phyloP scores from a whole-genome alignment of 1,140 invertebrate genomes.

The Leguminivora glycinivorella region DNA sequence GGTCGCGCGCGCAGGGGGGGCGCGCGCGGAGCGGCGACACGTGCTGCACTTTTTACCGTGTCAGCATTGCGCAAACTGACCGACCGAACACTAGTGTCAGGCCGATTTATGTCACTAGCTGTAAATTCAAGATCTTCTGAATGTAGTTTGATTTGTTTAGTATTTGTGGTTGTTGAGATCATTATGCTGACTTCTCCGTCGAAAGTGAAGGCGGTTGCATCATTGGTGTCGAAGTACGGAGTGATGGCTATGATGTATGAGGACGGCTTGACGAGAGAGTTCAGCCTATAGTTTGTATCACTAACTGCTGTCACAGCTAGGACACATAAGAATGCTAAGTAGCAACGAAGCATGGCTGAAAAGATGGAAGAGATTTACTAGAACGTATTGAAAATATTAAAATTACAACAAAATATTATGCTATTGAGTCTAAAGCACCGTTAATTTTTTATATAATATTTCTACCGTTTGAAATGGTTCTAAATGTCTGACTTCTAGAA shows the following conservation, averaged over 20 bases:
- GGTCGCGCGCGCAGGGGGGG: too few relatives aligned
- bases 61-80: too few relatives aligned
- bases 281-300: constrained; percentile 80
- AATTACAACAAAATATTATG: too few relatives aligned
- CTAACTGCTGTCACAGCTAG: constrained; percentile 34
- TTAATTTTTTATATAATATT: too few relatives aligned
- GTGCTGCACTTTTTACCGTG: too few relatives aligned
- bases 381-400: too few relatives aligned
- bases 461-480: too few relatives aligned
- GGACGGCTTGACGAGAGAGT: constrained; percentile 80
- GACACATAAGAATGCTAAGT: constrained; percentile 38
- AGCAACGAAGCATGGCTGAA: constrained; percentile 50
- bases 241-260: constrained; percentile 83
- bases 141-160: constrained; percentile 82
- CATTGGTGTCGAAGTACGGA: constrained; percentile 79
- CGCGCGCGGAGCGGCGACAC: too few relatives aligned
- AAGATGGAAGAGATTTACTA: constrained; percentile 29
- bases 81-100: too few relatives aligned
- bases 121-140: constrained; percentile 79
- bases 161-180: constrained; percentile 51
- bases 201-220: constrained; percentile 80
- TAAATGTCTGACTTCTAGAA: too few relatives aligned
- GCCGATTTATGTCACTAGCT: constrained; percentile 59
- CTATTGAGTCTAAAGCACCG: too few relatives aligned
- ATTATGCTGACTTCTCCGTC: constrained; percentile 81